These are phyloP conservation scores for Lophius americanus DNA, from an alignment of 2,797 vertebrate genomes.

Conservation along the genomic window DNA sequence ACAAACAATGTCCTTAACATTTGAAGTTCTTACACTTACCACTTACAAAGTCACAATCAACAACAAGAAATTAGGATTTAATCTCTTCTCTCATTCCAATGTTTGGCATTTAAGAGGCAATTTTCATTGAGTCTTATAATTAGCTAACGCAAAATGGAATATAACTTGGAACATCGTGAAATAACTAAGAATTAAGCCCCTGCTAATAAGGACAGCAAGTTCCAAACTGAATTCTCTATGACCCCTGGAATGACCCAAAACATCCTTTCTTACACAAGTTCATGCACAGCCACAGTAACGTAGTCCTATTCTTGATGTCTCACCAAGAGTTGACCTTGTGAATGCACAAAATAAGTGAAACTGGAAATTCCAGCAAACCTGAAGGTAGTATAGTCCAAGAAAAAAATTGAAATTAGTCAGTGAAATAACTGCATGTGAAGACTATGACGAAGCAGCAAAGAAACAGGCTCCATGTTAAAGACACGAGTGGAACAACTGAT, in stretches of 20 bases:
- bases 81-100: constrained; percentile 5
- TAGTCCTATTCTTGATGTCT: neutral
- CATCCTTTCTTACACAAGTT: constrained; percentile 10
- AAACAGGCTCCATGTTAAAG: neutral
- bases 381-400: neutral
- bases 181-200: neutral
- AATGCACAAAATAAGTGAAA: neutral
- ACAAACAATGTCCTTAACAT: too few species aligned
- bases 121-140: constrained; percentile 4
- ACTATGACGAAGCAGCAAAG: neutral
- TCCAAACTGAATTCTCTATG: constrained; percentile 5
- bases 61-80: constrained; percentile 1
- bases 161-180: constrained; percentile 9
- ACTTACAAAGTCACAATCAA: constrained; percentile 20
- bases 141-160: neutral
- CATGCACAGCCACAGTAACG: constrained; percentile 6
- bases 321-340: neutral
- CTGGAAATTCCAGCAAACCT: constrained; percentile 2
- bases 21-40: too few species aligned
- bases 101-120: constrained; percentile 1
- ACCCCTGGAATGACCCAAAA: constrained; percentile 44
- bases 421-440: neutral
- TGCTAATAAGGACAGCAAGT: constrained; percentile 5
- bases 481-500: neutral
- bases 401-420: neutral